Evolutionary conservation across 2,888 invertebrate species (phyloP).

Genomic region (Chrysodeixis includens): DNA sequence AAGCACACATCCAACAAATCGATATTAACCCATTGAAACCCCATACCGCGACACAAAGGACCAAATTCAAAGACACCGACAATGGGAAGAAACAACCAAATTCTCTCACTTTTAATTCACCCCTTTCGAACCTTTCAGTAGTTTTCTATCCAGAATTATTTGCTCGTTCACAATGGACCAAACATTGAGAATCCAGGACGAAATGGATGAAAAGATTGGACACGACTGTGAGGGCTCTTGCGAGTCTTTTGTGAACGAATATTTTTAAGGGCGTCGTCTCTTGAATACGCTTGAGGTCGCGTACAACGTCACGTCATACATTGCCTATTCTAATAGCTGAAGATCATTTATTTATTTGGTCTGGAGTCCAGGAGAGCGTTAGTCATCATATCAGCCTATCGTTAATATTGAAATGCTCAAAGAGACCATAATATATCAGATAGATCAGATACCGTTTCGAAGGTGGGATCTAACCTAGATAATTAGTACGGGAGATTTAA

Average conservation of each 20-base stretch:
- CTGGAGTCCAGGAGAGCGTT: too few relatives aligned
- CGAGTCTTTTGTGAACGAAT: conserved; percentile 51
- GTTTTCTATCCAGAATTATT: conserved; percentile 68
- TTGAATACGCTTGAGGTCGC: too few relatives aligned
- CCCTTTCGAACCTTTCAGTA: conserved; percentile 50
- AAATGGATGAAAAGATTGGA: conserved; percentile 56
- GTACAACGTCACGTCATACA: too few relatives aligned
- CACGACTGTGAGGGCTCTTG: conserved; percentile 47
- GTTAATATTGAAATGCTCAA: too few relatives aligned
- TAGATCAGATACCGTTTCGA: too few relatives aligned
- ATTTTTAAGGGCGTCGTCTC: conserved; percentile 26
- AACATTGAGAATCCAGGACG: conserved; percentile 61
- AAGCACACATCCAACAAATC: conserved; percentile 19
- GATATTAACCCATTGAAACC: conserved; percentile 22
- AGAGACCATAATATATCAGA: too few relatives aligned
- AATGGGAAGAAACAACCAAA: conserved; percentile 34
- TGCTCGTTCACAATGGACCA: conserved; percentile 69
- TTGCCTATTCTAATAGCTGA: too few relatives aligned
- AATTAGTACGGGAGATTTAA: too few relatives aligned
- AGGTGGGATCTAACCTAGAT: too few relatives aligned
- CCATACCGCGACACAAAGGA: conserved; percentile 45
- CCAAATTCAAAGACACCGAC: conserved; percentile 36
- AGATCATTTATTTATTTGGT: too few relatives aligned
- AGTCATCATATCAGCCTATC: too few relatives aligned
- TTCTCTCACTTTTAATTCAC: conserved; percentile 52